Conservation (phyloP, 2,888 invertebrate species). For the Cabera pusaria region DNA sequence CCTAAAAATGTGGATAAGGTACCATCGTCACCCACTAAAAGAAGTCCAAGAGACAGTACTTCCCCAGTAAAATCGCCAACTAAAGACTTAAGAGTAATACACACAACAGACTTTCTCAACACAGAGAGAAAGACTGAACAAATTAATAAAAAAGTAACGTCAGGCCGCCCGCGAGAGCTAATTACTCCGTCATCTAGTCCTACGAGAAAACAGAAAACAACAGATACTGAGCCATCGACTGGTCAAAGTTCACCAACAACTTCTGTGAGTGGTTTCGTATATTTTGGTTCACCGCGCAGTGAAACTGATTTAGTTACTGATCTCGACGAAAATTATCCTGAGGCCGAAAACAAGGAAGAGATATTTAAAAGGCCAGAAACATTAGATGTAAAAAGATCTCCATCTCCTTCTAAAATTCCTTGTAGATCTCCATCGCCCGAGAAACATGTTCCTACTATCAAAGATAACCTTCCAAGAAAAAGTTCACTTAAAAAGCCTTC, state of each 20-base stretch:
- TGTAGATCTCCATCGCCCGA: conserved; percentile 69
- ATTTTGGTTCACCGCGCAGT: conserved; percentile 59
- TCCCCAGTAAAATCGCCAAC: conserved; percentile 51
- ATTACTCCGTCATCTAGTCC: conserved; percentile 80
- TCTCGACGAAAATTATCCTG: conserved; percentile 54
- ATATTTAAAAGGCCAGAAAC: conserved; percentile 40
- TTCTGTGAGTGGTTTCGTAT: conserved; percentile 80
- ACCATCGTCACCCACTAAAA: conserved; percentile 39
- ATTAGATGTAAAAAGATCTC: conserved; percentile 44
- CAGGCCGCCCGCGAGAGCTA: conserved; percentile 61
- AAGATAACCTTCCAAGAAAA: conserved; percentile 67
- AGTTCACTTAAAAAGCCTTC: conserved; percentile 74
- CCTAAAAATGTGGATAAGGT: conserved; percentile 18
- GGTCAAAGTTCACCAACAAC: conserved; percentile 81
- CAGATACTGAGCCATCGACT: conserved; percentile 63
- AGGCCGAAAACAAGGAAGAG: conserved; percentile 40
- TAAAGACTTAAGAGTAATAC: conserved; percentile 50
- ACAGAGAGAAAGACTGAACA: conserved; percentile 58
- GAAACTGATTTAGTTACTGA: conserved; percentile 61
- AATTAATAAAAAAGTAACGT: conserved; percentile 47
- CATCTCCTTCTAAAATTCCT: conserved; percentile 70
- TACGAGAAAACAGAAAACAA: conserved; percentile 61
- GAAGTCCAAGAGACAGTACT: conserved; percentile 41
- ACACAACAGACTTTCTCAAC: conserved; percentile 58
- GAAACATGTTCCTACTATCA: conserved; percentile 49